phyloP scores from a whole-genome alignment of 2,797 vertebrate genomes.

The Alectoris magna region DNA sequence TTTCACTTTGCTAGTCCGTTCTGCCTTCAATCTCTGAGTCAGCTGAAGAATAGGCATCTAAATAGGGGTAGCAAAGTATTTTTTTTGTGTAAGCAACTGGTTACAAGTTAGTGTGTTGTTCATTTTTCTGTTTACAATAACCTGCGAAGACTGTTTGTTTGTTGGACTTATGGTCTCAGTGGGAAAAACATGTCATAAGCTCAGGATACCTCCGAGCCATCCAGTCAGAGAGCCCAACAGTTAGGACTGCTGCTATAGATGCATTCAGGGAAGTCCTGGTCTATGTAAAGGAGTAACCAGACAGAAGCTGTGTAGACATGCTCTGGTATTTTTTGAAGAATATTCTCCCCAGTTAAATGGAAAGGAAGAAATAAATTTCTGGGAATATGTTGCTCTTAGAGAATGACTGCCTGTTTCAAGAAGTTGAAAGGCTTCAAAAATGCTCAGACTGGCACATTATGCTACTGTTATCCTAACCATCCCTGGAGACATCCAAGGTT shows the following conservation, averaged over 20 bases:
- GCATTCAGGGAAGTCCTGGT: not conserved
- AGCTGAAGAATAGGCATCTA: not conserved
- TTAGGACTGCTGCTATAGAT: not conserved
- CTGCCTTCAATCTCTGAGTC: not conserved
- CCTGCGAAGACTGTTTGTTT: accelerated
- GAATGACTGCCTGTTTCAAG: not conserved
- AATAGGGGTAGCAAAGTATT: not conserved
- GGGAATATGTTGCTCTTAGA: not conserved
- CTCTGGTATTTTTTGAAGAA: not conserved
- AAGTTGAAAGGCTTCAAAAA: not conserved
- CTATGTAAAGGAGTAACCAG: not conserved
- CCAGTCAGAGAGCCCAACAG: not conserved
- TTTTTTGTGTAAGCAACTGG: not conserved
- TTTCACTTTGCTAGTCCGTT: not conserved
- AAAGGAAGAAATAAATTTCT: not conserved
- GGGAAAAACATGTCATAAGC: not conserved
- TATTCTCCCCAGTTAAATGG: not conserved
- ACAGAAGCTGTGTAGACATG: not conserved
- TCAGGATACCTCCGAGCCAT: not conserved
- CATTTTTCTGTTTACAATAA: not conserved
- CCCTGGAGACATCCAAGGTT: not conserved
- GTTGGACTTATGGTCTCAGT: not conserved
- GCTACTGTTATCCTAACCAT: not conserved
- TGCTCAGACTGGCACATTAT: not conserved
- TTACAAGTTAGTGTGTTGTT: not conserved